Evolutionary conservation across 2,888 invertebrate genomes (phyloP).

Genomic region (Lumbricus terrestris): DNA sequence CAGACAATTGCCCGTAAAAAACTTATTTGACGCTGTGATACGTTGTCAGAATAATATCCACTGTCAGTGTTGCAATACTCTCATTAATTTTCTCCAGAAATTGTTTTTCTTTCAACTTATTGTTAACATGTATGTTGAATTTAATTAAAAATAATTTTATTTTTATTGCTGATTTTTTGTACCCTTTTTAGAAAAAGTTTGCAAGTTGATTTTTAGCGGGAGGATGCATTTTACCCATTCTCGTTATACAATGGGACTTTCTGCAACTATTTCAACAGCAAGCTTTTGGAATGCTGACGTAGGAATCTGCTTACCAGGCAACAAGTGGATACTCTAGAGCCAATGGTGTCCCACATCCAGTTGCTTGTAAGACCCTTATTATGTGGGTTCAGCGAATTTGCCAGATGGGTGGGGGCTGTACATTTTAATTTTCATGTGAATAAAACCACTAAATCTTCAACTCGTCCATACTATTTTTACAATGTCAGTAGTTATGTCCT

Average conservation of each 20-base stretch:
- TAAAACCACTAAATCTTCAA: not conserved
- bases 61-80: not conserved
- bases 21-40: not conserved
- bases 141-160: not conserved
- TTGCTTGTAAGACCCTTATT: not conserved
- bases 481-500: not conserved
- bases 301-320: not conserved
- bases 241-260: not conserved
- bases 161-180: not conserved
- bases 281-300: not conserved
- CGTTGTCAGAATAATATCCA: not conserved
- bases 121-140: not conserved
- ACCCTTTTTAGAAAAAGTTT: not conserved
- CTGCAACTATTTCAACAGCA: not conserved
- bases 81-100: not conserved
- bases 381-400: not conserved
- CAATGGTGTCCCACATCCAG: too few relatives aligned
- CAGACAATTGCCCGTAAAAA: not conserved
- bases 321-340: not conserved
- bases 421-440: not conserved
- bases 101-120: not conserved
- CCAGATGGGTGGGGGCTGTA: not conserved
- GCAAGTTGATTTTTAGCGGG: not conserved
- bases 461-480: not conserved
- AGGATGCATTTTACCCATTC: not conserved